Evolutionary conservation across 2,888 invertebrate genomes (phyloP).

Genomic region (Penaeus monodon): DNA sequence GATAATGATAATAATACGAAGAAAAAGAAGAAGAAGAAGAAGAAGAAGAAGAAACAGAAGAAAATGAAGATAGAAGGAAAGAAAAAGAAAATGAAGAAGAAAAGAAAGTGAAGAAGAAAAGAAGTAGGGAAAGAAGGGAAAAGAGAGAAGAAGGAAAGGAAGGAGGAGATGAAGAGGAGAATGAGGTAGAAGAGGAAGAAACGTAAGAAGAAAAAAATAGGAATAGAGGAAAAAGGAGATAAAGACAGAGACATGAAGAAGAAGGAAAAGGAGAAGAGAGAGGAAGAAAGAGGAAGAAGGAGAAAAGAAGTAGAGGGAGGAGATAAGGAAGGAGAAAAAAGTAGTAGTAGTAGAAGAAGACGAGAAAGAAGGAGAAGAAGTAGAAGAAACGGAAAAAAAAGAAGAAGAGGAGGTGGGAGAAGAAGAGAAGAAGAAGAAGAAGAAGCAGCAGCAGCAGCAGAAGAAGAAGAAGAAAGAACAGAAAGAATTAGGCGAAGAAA

Average conservation of each 20-base stretch:
- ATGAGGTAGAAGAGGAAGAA: not conserved
- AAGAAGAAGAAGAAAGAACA: not conserved
- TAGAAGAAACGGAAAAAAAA: not conserved
- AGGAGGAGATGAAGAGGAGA: not conserved
- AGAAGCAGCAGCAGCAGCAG: too few species aligned
- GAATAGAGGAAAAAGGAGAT: too few species aligned
- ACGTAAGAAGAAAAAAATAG: not conserved
- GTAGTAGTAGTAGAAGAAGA: not conserved
- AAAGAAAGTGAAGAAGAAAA: not conserved
- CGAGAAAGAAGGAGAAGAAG: not conserved
- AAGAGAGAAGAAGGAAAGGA: not conserved
- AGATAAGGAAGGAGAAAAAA: not conserved
- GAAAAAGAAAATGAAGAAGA: not conserved
- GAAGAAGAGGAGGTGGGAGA: not conserved
- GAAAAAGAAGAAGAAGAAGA: not conserved
- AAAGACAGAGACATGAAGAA: too few species aligned
- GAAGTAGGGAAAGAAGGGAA: not conserved
- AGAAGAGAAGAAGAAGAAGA: not conserved
- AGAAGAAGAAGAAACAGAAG: not conserved
- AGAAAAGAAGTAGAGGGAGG: not conserved
- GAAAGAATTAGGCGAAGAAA: not conserved
- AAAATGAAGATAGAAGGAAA: not conserved
- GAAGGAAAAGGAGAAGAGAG: not conserved
- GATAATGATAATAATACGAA: not conserved
- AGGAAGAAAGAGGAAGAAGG: not conserved